Base-by-base conservation (phyloP, 2,113 vertebrate genomes). In the Prionailurus viverrinus region DNA sequence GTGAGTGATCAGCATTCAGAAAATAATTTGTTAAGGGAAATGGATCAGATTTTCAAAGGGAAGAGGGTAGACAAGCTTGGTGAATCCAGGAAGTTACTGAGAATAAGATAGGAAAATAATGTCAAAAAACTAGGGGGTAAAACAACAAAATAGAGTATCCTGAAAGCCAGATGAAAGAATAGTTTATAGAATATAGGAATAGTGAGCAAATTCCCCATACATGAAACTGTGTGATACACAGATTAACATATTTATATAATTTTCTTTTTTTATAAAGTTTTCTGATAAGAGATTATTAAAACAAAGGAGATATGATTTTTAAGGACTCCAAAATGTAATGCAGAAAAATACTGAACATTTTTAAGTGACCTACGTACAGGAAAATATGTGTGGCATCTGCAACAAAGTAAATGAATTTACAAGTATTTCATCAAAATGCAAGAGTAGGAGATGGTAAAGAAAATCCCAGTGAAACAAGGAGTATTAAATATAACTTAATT, bases 1-100 rank as follows among this genome's bases (percentile, higher is more conserved):
- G 65, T 89, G 29, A 89, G 63, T 66, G 63, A 55, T 85, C 53
- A 73, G 9, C 41, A 25, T 79, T 88, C 93, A 88, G 61, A 85
- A 79, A 95, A 55, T 66, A 71, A 41, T 51, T 92, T 87, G 45
- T 68, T 89, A 63, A 80, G 86, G 74, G 91, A 76, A 69, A 79
- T 91, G 18, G 27, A 74, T 89, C 58, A 39, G 12, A 36, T 94
- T 74, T 91, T 88, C 61, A 66, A 66, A 80, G 21, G 81, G 39
- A 11, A 86, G 36, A 48, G 81, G 10, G 45, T 79, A 93, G 36
- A 80, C 21, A 86, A 76, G 53, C 16, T 45, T 71, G 39, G 51
- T 68, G 58, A 66, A 39, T 94, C 78, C 63, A 27, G 16, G 25
- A 78, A 80, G 3, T 0, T 58, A 61, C 82, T 82, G 31, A 94